Conservation (phyloP, 2,888 invertebrate species). For the Oxycera nigricornis region DNA sequence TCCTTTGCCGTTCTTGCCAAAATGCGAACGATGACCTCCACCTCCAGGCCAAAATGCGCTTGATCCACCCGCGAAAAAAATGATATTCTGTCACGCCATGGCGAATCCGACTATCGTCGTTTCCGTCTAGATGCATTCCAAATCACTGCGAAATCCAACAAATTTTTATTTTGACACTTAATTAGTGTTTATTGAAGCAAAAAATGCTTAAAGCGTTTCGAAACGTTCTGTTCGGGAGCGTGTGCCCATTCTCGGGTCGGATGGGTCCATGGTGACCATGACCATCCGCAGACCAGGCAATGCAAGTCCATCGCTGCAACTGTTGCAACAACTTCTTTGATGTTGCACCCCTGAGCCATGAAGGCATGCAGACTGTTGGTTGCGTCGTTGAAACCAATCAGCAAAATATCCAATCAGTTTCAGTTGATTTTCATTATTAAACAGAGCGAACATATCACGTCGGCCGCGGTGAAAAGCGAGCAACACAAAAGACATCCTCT, state of each 20-base stretch:
- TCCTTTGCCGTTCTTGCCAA: background rate
- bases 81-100: background rate
- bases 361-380: background rate
- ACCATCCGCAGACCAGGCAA: too few relatives aligned
- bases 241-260: background rate
- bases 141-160: constrained; percentile 22
- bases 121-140: constrained; percentile 25
- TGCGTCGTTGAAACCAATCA: constrained; percentile 15
- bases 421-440: constrained; percentile 22
- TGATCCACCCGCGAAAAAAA: background rate
- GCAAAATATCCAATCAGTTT: constrained; percentile 34
- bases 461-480: background rate
- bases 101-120: background rate
- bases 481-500: background rate
- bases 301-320: background rate
- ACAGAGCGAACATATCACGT: background rate
- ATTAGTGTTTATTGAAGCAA: constrained; percentile 40
- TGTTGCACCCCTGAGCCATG: background rate
- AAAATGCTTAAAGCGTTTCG: constrained; percentile 28
- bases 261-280: too few relatives aligned
- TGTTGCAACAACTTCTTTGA: background rate
- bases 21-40: background rate
- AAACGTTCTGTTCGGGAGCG: constrained; percentile 18
- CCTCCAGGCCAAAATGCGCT: background rate
- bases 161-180: constrained; percentile 40